These are phyloP conservation scores for Rhabdomys pumilio DNA, from an alignment of 2,797 vertebrate species.

Conservation along the genomic window DNA sequence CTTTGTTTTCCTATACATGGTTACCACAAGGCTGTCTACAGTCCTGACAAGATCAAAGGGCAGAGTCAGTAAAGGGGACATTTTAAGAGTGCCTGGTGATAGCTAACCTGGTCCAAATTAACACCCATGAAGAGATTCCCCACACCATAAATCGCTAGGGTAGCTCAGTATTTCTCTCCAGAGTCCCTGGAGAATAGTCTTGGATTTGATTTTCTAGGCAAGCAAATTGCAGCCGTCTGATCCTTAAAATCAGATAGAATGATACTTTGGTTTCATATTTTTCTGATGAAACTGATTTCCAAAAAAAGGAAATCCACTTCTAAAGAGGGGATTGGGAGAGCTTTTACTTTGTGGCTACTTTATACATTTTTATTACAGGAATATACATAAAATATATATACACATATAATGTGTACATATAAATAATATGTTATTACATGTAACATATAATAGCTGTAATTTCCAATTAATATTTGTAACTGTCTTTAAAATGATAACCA, in stretches of 20 bases:
- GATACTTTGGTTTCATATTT: slow-evolving; percentile 63
- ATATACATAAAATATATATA: background rate
- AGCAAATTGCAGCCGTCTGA: slow-evolving; percentile 63
- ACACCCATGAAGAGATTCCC: slow-evolving; percentile 47
- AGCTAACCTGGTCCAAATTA: slow-evolving; percentile 14
- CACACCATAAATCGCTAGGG: slow-evolving; percentile 41
- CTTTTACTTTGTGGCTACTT: slow-evolving; percentile 16
- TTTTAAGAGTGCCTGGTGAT: slow-evolving; percentile 4
- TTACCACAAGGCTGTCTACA: no score
- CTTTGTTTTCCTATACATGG: background rate
- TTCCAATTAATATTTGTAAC: background rate
- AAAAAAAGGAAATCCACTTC: slow-evolving; percentile 48
- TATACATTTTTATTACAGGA: slow-evolving; percentile 32
- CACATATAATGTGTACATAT: background rate
- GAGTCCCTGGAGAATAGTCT: slow-evolving; percentile 15
- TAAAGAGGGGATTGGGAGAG: slow-evolving; percentile 35
- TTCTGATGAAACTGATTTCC: slow-evolving; percentile 64
- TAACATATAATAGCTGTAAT: background rate
- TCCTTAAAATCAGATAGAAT: slow-evolving; percentile 66
- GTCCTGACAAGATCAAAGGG: slow-evolving; percentile 35
- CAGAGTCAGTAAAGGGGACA: background rate
- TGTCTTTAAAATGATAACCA: background rate
- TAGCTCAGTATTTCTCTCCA: background rate
- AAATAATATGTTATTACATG: background rate
- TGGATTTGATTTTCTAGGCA: slow-evolving; percentile 39